These are phyloP conservation scores for Thyatira batis DNA, from an alignment of 2,888 invertebrate genomes.

Conservation along the genomic window DNA sequence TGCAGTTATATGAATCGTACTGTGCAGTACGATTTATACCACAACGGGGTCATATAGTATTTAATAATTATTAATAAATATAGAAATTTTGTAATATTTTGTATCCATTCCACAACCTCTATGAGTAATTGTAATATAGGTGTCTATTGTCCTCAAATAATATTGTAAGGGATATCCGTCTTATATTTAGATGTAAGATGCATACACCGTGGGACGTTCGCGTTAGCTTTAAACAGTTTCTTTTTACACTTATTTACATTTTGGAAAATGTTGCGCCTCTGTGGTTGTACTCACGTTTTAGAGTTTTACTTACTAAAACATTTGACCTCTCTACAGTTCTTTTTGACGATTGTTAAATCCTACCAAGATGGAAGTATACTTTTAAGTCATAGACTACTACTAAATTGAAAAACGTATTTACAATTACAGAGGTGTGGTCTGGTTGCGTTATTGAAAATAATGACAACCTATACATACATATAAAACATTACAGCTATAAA, in stretches of 20 bases:
- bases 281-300: background rate
- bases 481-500: background rate
- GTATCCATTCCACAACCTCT: slow-evolving; percentile 75
- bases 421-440: background rate
- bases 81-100: slow-evolving; percentile 75
- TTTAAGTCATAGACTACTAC: background rate
- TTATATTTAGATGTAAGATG: slow-evolving; percentile 70
- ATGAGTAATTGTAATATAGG: slow-evolving; percentile 69
- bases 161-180: slow-evolving; percentile 74
- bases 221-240: slow-evolving; percentile 29
- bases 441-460: background rate
- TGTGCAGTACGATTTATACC: slow-evolving; percentile 7
- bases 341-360: background rate
- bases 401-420: no score
- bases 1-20: slow-evolving; percentile 12
- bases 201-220: slow-evolving; percentile 31
- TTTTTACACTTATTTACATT: slow-evolving; percentile 16
- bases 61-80: slow-evolving; percentile 34
- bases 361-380: background rate
- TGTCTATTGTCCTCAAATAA: slow-evolving; percentile 72
- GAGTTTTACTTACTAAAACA: no score
- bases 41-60: slow-evolving; percentile 29
- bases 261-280: background rate
- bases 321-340: no score
- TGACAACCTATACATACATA: background rate